Evolutionary conservation across 1,140 invertebrate species (phyloP).

Genomic region (Drosophila varians): DNA sequence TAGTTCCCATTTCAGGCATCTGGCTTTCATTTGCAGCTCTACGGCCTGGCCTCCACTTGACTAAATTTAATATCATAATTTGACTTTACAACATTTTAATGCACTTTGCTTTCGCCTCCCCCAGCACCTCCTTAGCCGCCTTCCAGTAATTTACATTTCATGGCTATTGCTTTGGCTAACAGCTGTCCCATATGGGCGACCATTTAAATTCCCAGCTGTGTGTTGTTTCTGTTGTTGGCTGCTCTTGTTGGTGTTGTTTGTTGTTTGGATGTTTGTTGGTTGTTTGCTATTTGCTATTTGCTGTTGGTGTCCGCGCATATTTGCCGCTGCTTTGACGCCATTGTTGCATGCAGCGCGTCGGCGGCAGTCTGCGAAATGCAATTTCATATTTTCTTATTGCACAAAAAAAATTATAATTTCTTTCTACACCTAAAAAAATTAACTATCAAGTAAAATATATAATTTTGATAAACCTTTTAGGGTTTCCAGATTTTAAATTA

Average conservation of each 20-base stretch:
- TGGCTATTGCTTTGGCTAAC: constrained; percentile 30
- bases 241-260: constrained; percentile 24
- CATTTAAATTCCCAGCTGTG: constrained; percentile 40
- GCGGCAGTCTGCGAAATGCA: constrained; percentile 60
- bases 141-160: constrained; percentile 13
- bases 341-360: constrained; percentile 60
- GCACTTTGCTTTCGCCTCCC: constrained; percentile 52
- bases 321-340: constrained; percentile 66
- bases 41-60: constrained; percentile 44
- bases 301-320: constrained; percentile 41
- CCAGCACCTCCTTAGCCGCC: neutral
- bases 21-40: constrained; percentile 36
- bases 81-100: constrained; percentile 69
- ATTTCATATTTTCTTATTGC: constrained; percentile 76
- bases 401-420: constrained; percentile 16
- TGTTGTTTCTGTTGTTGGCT: constrained; percentile 23
- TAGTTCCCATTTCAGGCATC: constrained; percentile 39
- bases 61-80: constrained; percentile 72
- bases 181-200: constrained; percentile 63
- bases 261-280: constrained; percentile 26
- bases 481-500: neutral
- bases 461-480: neutral
- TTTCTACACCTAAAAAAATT: neutral
- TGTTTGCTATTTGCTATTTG: constrained; percentile 12
- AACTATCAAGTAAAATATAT: neutral